Evolutionary conservation across 2,797 vertebrate genomes (phyloP), one percentile per base, ranked within the genome.

Genomic region (Aphelocoma californica): DNA sequence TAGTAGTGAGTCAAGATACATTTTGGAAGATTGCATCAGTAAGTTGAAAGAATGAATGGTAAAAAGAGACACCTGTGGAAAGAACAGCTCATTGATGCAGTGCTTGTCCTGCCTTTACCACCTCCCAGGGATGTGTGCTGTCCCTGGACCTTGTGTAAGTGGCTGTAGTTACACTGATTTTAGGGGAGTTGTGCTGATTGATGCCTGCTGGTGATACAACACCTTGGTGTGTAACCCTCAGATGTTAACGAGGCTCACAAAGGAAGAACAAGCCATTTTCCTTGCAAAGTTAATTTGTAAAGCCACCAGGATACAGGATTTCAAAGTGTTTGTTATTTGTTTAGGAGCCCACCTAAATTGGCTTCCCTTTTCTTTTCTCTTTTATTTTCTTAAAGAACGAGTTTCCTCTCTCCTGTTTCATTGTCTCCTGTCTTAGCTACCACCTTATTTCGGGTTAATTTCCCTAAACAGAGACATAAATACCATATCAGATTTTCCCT

Each of bases 401-500:
- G 29, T 66, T 81, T 67, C 45, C 47, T 83, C 34, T 86, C 66
- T 29, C 18, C 6, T 56, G 26, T 58, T 32, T 47, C 72, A 78
- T 31, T 72, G 60, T 85, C 62, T 80, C 74, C 31, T 78, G 80
- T 88, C 66, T 87, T 56, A 81, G 44, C 69, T 85, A 61, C 85
- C 83, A 70, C 88, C 87, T 89, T 79, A 86, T 60, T 95, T 95
- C 57, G 78, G 60, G 70, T 71, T 94, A 42, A 93, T 95, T 94
- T 92, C 73, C 79, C 81, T 95, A 90, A 93, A 93, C 60, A 96
- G 70, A 93, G 44, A 78, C 67, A 90, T 90, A 94, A 90, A 84
- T 81, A 86, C 58, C 8, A 0, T 62, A 92, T 92, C 88, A 94
- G 70, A 57, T 97, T 94, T 82, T 95, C 91, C 57, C 36, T 48